Evolutionary conservation across 1,140 invertebrate genomes (phyloP), one percentile per base, ranked within the genome.

Genomic region (Sesamia nonagrioides): DNA sequence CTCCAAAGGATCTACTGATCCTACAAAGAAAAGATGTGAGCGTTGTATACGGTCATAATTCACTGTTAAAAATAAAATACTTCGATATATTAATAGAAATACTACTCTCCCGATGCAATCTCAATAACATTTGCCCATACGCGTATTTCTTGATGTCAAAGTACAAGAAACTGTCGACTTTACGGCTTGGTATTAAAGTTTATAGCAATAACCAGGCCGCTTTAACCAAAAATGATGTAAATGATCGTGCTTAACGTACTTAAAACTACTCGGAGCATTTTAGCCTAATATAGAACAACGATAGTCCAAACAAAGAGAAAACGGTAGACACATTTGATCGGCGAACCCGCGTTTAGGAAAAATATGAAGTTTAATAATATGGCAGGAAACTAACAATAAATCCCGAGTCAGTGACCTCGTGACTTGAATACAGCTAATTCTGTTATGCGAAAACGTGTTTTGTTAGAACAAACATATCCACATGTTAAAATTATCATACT

Each of bases 301-400:
- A 54, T 73, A 52, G 66, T 74, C 42, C 74, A 40, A 61, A 74
- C 60, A 66, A 85, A 85, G 42, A 80, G 40, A 81, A 84, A 83
- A 68, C 85, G 82, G 82, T 83, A 84, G 84, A 84, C 79, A 54
- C 80, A 74, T 85, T 82, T 81, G 74, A 81, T 81, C 60, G 77
- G 50, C 60, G 71, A 76, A 82, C 78, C 80, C 73, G 76, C 80
- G 83, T 88, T 87, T 84, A 82, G 82, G 83, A 86, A 88, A 89
- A 90, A 88, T 90, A 91, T 91, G 82, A 90, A 86, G 84, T 87
- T 92, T 87, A 92, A 91, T 92, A 89, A 88, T 86, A 87, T 76
- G 79, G 78, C 92, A 94, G 91, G 92, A 92, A 92, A 88, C 84
- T 77, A 80, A 88, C 87, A 93, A 93, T 94, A 93, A 92, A 90